Evolutionary conservation across 1,140 invertebrate species (phyloP), one percentile per base, ranked within the genome.

Genomic region (Drosophila sucinea): DNA sequence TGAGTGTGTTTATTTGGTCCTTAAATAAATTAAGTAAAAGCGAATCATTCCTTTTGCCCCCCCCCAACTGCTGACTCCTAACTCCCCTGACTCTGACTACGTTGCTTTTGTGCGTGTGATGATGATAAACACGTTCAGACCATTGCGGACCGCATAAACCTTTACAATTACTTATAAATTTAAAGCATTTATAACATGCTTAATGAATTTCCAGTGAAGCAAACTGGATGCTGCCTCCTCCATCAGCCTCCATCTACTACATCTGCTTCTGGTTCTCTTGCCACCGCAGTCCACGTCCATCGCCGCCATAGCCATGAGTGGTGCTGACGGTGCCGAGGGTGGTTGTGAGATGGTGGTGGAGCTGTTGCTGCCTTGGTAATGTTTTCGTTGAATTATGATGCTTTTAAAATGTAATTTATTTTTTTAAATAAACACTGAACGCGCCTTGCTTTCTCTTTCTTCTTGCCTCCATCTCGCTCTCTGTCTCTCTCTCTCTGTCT

Each of bases 341-440:
- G 17, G 17, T 40, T 44, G 55, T 30, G 55, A 38, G 17, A 17
- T 17, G 17, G 17, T 47, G 63, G 5, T 64, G 62, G 23, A 38
- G 23, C 57, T 27, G 38, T 33, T 69, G 60, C 58, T 75, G 75
- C 67, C 62, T 67, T 87, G 79, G 79, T 70, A 71, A 73, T 89
- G 83, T 89, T 87, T 87, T 89, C 84, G 67, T 87, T 87, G 83
- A 87, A 89, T 87, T 87, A 86, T 86, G 83, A 86, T 86, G 83
- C 83, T 86, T 86, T 86, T 86, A 86, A 86, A 86, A 83, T 75
- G 84, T 83, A 86, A 86, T 86, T 86, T 87, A 86, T 86, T 79
- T 87, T 86, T 86, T 87, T 79, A 85, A 85, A 85, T 85, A 85
- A 85, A 85, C 83, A 85, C 79, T 71, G 70, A 63, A 67, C 65